Base-by-base conservation (phyloP, 2,113 vertebrate species). In the Odontesthes bonariensis region DNA sequence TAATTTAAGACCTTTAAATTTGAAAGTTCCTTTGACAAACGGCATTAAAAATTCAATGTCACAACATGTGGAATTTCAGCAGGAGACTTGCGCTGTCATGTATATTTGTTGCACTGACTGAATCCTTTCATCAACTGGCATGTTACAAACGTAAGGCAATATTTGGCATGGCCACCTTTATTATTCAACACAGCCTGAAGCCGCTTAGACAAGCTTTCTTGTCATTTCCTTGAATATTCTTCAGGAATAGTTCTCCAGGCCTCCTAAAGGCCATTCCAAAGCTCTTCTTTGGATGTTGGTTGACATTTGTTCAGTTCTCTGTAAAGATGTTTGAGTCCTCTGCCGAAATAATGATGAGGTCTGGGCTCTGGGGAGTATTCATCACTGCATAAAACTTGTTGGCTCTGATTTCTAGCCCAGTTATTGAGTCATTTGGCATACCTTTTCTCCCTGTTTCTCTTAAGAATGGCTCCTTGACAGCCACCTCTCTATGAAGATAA, bases 31-130 rank as follows among this genome's bases (percentile, higher is more conserved):
- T 56, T 74, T 11, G 46, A 51, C 84, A 70, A 77, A 40, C 20
- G 85, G 75, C 81, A 86, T 89, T 89, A 88, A 77, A 74, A 66
- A 85, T 82, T 83, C 76, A 84, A 86, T 68, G 85, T 80, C 73
- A 71, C 14, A 73, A 78, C 67, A 75, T 80, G 73, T 0, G 33
- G 75, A 74, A 59, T 53, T 69, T 5, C 27, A 63, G 40, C 58
- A 53, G 47, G 54, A 58, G 35, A 67, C 62, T 27, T 70, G 74
- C 64, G 52, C 79, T n/a, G 27, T 38, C 42, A 63, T 38, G 54
- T 38, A 19, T 49, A 42, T 52, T 31, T 52, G 33, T 51, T 54
- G 55, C 40, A 44, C 46, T 76, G 57, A 83, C 31, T 17, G 22
- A 33, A 75, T 77, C 22, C 19, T 31, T 11, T 22, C 20, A 6